Evolutionary conservation across 2,113 vertebrate species (phyloP), one percentile per base, ranked within the genome.

Genomic region (Notarius quadriscutis): DNA sequence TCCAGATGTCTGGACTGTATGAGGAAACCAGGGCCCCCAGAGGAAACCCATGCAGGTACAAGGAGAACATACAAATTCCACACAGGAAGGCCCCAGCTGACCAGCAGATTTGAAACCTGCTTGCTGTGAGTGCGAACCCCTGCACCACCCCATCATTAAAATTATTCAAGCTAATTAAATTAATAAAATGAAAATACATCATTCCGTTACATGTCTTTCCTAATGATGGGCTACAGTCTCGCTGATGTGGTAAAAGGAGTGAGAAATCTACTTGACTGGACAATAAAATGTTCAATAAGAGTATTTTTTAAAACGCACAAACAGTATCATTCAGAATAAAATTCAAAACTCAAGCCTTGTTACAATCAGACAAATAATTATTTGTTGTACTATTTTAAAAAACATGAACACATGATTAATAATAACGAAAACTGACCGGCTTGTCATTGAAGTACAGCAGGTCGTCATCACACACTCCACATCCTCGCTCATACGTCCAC

Each of bases 401-500:
- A 50, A 50, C 8, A 75, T 41, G 22, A 48, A 74, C 65, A 69
- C 5, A 62, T 27, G 12, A 69, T 69, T 12, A 72, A 72, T 72
- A 41, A 22, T 48, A 10, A 50, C 1, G 41, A 22, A 22, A 14
- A 86, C 95, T 91, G 27, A 96, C 96, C 89, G 92, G 88, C 50
- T 93, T 55, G 60, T 90, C 89, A 8, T 89, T 91, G 50, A 95
- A 91, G 86, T 93, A 90, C 81, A 94, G 90, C 69, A 92, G 88
- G 78, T 94, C 91, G 6, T 83, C 90, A 10, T 93, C 90, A 63
- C 96, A 96, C 89, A 93, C 91, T 1, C 94, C 95, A 79, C 96
- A 96, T 51, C 96, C 96, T 4, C 90, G 89, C 60, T 96, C 94
- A 0, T 96, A 94, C 0, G 95, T 96, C 96, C 96, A 96, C 48